Evolutionary conservation across 1,140 invertebrate genomes (phyloP), one percentile per base, ranked within the genome.

Genomic region (Trachymyrmex cornetzi): DNA sequence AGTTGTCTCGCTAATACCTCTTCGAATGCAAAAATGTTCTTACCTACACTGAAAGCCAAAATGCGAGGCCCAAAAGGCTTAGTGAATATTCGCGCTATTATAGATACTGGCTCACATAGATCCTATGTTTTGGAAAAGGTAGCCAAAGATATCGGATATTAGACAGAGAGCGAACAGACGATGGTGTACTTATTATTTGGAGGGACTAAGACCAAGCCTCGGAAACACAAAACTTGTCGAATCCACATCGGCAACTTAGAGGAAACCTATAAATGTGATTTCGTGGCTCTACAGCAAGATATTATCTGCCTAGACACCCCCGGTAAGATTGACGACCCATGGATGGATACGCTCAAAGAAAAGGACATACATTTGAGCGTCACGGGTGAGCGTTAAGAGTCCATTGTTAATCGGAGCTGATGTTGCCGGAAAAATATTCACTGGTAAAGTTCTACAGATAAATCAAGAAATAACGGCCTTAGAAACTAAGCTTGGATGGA

Each of bases 401-500:
- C 22, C 6, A 50, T 77, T 90, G 55, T 22, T 91, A 19, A 92
- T 93, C 22, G 93, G 89, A 22, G 87, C 92, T 6, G 92, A 94
- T 84, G 69, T 94, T 16, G 91, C 89, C 7, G 93, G 91, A 11
- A 92, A 92, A 69, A 74, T 94, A 3, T 77, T 92, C 0, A 94
- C 94, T 0, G 94, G 93, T 11, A 77, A 48, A 12, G 27, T 85
- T 11, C 53, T 92, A 12, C 14, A 75, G 3, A 66, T 93, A 12
- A 27, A 72, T 30, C 66, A 77, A 59, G 92, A 91, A 7, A 67
- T 90, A 11, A 86, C 80, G 0, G 93, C 91, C 0, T 74, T 93
- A 1, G 91, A 94, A 75, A 93, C 93, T 9, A 38, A 12, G n/a
- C 67, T 94, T 1, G 93, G 92, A 14, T 94, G 92, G 92, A 92